These are phyloP conservation scores for Oncopodura yosiiana DNA, from an alignment of 1,140 invertebrate genomes.

Conservation along the genomic window DNA sequence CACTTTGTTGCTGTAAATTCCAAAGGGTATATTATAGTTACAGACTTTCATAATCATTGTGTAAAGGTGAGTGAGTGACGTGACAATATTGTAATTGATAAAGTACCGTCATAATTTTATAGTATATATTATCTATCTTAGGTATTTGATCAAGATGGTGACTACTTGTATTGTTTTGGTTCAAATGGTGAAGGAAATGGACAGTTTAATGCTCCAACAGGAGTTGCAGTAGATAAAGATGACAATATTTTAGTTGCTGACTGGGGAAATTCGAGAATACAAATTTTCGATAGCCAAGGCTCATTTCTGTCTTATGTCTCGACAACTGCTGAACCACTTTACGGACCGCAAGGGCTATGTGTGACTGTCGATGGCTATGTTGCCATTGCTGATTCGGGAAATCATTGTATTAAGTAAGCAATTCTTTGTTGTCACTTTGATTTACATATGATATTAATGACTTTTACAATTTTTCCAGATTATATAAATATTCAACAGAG, in stretches of 20 bases:
- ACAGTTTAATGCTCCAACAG: conserved; percentile 52
- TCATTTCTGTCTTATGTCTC: conserved; percentile 49
- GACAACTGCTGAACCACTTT: conserved; percentile 47
- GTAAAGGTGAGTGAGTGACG: conserved; percentile 42
- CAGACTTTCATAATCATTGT: conserved; percentile 52
- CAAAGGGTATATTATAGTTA: conserved; percentile 46
- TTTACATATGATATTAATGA: no score
- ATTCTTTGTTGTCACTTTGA: no score
- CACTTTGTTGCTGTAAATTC: conserved; percentile 50
- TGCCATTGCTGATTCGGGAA: conserved; percentile 51
- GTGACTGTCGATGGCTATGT: conserved; percentile 45
- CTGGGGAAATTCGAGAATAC: conserved; percentile 51
- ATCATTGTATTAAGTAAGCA: conserved; percentile 52
- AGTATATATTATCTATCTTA: conserved; percentile 39
- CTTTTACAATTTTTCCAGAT: no score
- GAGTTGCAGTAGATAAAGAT: conserved; percentile 46
- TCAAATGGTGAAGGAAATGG: conserved; percentile 48
- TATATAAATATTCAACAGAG: no score
- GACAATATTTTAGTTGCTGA: conserved; percentile 51
- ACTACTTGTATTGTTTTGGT: conserved; percentile 47
- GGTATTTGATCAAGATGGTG: conserved; percentile 46
- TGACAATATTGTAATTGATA: background rate
- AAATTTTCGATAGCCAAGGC: conserved; percentile 50
- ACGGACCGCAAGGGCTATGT: conserved; percentile 50
- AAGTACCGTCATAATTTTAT: conserved; percentile 32